Percentiles rank a stretch among this genome's conserved stretches.
Conservation (phyloP, 2,888 invertebrate species). For the Pasiphila rectangulata region DNA sequence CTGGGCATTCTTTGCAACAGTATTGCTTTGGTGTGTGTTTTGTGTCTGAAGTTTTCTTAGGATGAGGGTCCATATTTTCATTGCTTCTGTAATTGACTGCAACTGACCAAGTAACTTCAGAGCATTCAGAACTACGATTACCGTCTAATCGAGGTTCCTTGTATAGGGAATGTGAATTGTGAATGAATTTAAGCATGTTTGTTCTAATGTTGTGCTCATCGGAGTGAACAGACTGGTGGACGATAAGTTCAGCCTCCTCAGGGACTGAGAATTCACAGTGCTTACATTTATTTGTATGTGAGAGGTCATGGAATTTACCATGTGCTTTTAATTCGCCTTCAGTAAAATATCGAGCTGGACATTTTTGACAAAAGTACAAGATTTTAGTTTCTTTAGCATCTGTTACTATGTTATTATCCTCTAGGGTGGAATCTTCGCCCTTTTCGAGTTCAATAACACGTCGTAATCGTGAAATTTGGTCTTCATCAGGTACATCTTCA, state of each 20-base stretch:
- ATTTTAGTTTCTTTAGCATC: slow-evolving; percentile 60
- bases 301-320: slow-evolving; percentile 84
- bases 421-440: slow-evolving; percentile 46
- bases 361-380: slow-evolving; percentile 89
- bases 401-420: slow-evolving; percentile 41
- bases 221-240: slow-evolving; percentile 87
- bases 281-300: slow-evolving; percentile 85
- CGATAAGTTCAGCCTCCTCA: slow-evolving; percentile 84
- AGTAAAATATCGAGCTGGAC: slow-evolving; percentile 91
- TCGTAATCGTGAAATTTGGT: slow-evolving; percentile 79
- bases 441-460: slow-evolving; percentile 67
- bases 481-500: slow-evolving; percentile 83
- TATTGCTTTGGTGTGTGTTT: slow-evolving; percentile 67
- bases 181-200: slow-evolving; percentile 83
- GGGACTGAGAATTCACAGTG: slow-evolving; percentile 89
- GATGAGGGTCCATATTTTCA: slow-evolving; percentile 42
- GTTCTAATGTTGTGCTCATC: slow-evolving; percentile 90
- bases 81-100: slow-evolving; percentile 56
- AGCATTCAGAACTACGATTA: slow-evolving; percentile 50
- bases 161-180: slow-evolving; percentile 83
- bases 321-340: slow-evolving; percentile 88
- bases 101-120: slow-evolving; percentile 67
- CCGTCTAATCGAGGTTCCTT: slow-evolving; percentile 83
- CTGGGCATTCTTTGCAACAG: slow-evolving; percentile 84
- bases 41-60: slow-evolving; percentile 50